Base-by-base conservation (phyloP, 2,888 invertebrate species). In the Pollenia amentaria region DNA sequence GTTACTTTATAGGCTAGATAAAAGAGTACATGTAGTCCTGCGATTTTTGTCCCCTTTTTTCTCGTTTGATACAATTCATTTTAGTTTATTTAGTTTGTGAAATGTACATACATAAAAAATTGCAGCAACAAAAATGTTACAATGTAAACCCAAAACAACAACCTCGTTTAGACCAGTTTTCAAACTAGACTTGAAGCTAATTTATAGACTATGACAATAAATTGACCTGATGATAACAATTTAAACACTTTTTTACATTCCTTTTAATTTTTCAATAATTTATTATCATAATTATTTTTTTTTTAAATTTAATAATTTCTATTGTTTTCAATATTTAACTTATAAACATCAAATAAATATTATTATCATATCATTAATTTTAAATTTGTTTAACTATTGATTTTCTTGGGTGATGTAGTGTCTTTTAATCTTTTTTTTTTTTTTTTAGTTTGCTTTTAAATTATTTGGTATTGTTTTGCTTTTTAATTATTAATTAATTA, bases 221-320 rank as follows among this genome's bases (percentile, higher is more conserved):
- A 40, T 3, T 38, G 12, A 3, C 57, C 0, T 6, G 6, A 38
- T 9, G 14, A 18, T 55, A 11, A 29, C 4, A 29, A 72, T 57
- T 72, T 9, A 76, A 76, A 76, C 53, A 16, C 12, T 42, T 42
- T 10, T 14, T 3, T 0, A 7, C 3, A n/a, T 44, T 29, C n/a
- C 46, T 65, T 67, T 3, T 46, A 67, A 77, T 44, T 8, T 65
- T 77, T 77, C 12, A 77, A 77, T 62, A 65, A 55, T 65, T 77
- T 77, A 67, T 77, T 77, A 77, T 65, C 12, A 55, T 46, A 65
- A 55, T 67, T 77, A 44, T 29, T 18, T 64, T n/a, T 40, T 51
- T 16, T 21, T 21, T 62, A 62, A 40, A 42, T 64, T 64, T 73
- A 46, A 40, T 18, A 18, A 48, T 16, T 51, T 65, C 21, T 65